Base-by-base conservation (phyloP, 2,797 vertebrate species). In the Pelobates cultripes region DNA sequence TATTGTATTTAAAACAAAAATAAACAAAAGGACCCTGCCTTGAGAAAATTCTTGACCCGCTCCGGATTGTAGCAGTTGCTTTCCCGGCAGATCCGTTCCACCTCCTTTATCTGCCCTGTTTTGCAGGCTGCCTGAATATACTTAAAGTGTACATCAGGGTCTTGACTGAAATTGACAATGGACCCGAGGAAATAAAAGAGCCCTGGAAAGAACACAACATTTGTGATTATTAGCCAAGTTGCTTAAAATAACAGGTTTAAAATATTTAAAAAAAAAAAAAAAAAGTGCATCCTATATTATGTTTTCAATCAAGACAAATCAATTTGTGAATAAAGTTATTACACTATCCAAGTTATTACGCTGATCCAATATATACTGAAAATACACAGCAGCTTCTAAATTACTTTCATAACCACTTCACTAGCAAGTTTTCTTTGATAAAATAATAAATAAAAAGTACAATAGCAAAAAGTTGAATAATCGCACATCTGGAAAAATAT, bases 171-270 rank as follows among this genome's bases (percentile, higher is more conserved):
- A 92, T 97, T 97, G 84, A 97, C 95, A 79, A 96, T 96, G 9
- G 96, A 97, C 83, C 96, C 96, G 86, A 97, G 89, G 89, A 97
- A 97, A 90, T 96, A 96, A 89, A 97, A 97, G 75, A 97, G 91
- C 14, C 96, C 96, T 96, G 86, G 40, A 69, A 88, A 76, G 51
- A 87, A 87, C 80, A 84, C 79, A 5, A 77, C 3, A 41, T 68
- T 85, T 80, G 84, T 28, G 28, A 28, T 28, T 28, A 28, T 28
- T 28, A 28, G 28, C 2, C 28, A 28, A 28, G 28, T 28, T 28
- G 28, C 55, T 14, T 14, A 57, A 57, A 14, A 57, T 12, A 28
- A 28, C 28, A 1, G 7, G 2, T 14, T 14, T 12, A 4, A 57
- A 2, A 1, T 12, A 4, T 9, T 4, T 2, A 14, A 12, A 57